phyloP scores from a whole-genome alignment of 1,140 invertebrate species.

The Glossosoma conforme region DNA sequence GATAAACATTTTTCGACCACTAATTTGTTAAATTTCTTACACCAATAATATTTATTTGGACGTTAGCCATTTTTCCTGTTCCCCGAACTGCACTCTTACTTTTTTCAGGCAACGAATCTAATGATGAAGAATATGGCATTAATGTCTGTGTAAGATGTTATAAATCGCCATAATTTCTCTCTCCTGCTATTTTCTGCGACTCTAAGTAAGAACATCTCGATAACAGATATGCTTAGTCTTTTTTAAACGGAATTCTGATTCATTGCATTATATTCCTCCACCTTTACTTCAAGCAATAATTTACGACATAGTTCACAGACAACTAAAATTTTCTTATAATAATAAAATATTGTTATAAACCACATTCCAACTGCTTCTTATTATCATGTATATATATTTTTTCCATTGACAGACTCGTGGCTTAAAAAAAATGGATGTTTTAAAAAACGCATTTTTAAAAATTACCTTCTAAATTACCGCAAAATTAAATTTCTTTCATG shows the following conservation, averaged over 20 bases:
- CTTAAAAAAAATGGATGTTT: too few species aligned
- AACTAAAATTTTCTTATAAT: slow-evolving; percentile 21
- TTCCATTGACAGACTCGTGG: too few species aligned
- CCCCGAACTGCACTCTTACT: slow-evolving; percentile 8
- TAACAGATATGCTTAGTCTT: slow-evolving; percentile 29
- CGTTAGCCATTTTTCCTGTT: not conserved
- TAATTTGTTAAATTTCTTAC: too few species aligned
- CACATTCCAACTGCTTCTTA: too few species aligned
- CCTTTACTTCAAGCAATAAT: slow-evolving; percentile 22
- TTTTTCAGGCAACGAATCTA: slow-evolving; percentile 33
- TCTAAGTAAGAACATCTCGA: slow-evolving; percentile 27
- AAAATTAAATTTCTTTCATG: too few species aligned
- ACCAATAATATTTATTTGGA: not conserved
- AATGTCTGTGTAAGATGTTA: slow-evolving; percentile 37
- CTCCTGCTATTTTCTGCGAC: slow-evolving; percentile 27
- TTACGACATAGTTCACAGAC: slow-evolving; percentile 22
- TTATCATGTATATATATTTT: too few species aligned
- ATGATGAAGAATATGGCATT: slow-evolving; percentile 49
- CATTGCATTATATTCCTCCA: slow-evolving; percentile 24
- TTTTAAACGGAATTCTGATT: slow-evolving; percentile 26
- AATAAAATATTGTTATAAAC: too few species aligned
- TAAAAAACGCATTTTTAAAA: too few species aligned
- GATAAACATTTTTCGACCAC: too few species aligned
- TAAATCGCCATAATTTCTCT: slow-evolving; percentile 44
- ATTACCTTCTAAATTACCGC: too few species aligned